Conservation (phyloP, 2,888 invertebrate genomes). For the Leptogaster cylindrica region DNA sequence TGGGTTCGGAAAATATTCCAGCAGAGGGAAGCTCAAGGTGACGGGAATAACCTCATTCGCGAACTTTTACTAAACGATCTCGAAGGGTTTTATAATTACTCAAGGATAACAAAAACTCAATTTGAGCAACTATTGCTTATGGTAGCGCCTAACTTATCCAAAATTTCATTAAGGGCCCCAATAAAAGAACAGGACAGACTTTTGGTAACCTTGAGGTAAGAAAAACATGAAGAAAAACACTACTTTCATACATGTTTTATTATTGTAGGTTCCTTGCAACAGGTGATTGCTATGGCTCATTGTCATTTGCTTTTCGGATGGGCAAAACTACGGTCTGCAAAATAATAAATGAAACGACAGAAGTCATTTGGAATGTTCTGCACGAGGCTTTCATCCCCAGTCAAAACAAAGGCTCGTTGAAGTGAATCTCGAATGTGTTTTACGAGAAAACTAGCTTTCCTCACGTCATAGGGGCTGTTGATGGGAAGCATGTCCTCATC, state of each 20-base stretch:
- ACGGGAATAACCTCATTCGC: neutral
- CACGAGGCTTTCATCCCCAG: neutral
- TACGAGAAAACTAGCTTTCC: slow-evolving; percentile 48
- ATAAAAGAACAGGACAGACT: neutral
- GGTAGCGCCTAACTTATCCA: neutral
- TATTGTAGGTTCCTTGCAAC: slow-evolving; percentile 2
- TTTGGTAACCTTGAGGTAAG: neutral
- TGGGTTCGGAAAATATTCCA: no score
- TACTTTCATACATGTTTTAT: neutral
- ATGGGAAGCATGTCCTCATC: slow-evolving; percentile 50
- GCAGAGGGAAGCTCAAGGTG: no score
- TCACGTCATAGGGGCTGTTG: slow-evolving; percentile 50
- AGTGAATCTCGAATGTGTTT: slow-evolving; percentile 43
- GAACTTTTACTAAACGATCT: neutral
- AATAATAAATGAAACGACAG: slow-evolving; percentile 16
- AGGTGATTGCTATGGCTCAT: neutral
- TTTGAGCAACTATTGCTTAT: neutral
- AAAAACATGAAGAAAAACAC: neutral
- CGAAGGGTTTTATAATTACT: neutral
- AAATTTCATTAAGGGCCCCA: neutral
- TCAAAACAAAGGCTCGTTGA: neutral
- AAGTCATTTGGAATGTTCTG: neutral
- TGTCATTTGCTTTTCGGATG: neutral
- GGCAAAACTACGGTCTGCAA: neutral
- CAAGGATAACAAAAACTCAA: neutral